Evolutionary conservation across 2,113 vertebrate genomes (phyloP), one percentile per base, ranked within the genome.

Genomic region (Anseranas semipalmata): DNA sequence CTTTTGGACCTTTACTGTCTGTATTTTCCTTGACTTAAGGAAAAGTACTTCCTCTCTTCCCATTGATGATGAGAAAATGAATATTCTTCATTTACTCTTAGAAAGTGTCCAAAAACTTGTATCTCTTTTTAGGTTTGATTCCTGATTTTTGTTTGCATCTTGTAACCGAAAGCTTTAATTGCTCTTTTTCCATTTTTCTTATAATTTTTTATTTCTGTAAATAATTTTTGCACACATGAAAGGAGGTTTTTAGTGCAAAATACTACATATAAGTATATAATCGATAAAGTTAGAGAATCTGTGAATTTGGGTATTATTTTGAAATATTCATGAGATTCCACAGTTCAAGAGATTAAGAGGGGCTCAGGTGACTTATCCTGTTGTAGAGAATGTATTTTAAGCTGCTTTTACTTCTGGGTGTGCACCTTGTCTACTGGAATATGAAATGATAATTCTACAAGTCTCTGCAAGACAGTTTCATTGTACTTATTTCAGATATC

Each of bases 271-370:
- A 81, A 78, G 33, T 59, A 68, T 79, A 62, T 74, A 77, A 74
- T 89, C 73, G 60, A 24, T 80, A 63, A 78, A 89, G 68, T 77
- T 93, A 71, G 37, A 30, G 10, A 88, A 66, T 84, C 11, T 78
- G 60, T 84, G 77, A 95, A 87, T 92, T 74, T 48, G 81, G 60
- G 60, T 89, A 59, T 86, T 95, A 58, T 17, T 91, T 82, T 91
- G 77, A 90, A 95, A 92, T 91, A 94, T 91, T 94, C 15, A 82
- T 95, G 84, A 87, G 70, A 82, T 72, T 94, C 33, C 10, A 2
- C 62, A 88, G 70, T 87, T 96, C 66, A 79, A 53, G 53, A 94
- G 93, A 94, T 96, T 94, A 96, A 89, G 70, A 85, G 35, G 43
- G 19, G 74, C 70, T 93, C 78, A 94, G 73, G 77, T 94, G 91